These are phyloP conservation scores for Pantherophis alleghaniensis DNA, from an alignment of 2,797 vertebrate genomes.

Conservation along the genomic window DNA sequence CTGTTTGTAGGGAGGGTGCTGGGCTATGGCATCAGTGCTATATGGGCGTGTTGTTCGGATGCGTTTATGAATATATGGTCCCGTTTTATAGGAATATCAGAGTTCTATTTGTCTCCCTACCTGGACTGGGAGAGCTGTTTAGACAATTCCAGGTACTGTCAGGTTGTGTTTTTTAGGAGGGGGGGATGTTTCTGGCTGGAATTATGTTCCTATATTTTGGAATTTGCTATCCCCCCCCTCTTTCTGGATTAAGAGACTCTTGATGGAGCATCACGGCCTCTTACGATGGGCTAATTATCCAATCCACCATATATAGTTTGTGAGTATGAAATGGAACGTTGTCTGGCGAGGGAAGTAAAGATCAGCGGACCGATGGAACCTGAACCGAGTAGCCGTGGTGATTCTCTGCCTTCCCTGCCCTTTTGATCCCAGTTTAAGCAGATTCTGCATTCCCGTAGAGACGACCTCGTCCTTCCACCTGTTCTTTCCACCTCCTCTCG, in stretches of 20 bases:
- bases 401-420: not conserved
- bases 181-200: not conserved
- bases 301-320: not conserved
- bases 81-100: not conserved
- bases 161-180: too few relatives aligned
- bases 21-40: not conserved
- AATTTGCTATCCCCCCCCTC: not conserved
- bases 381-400: too few relatives aligned
- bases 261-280: not conserved
- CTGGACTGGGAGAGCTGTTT: not conserved
- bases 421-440: not conserved
- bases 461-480: not conserved
- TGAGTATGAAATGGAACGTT: not conserved
- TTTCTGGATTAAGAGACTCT: not conserved
- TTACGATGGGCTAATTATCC: not conserved
- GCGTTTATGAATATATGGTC: not conserved
- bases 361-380: not conserved
- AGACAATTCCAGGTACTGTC: too few relatives aligned
- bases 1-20: not conserved
- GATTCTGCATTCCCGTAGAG: not conserved
- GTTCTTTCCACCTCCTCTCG: not conserved
- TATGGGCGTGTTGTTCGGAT: not conserved
- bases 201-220: not conserved
- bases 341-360: not conserved
- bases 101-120: not conserved